Conservation (phyloP, 1,140 invertebrate species). For the Armadillidium nasatum region DNA sequence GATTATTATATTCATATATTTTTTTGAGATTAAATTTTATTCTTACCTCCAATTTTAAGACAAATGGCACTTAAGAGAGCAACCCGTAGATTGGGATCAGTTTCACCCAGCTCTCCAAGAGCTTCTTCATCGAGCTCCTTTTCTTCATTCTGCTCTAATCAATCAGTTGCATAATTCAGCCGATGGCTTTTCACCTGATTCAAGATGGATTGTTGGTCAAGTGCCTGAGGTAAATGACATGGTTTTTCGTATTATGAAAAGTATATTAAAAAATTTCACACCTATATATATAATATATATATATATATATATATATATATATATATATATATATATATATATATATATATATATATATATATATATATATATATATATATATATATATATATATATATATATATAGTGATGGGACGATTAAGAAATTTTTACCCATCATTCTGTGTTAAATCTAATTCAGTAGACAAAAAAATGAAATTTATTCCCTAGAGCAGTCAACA, state of each 20-base stretch:
- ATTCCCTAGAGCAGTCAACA: too few relatives aligned
- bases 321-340: slow-evolving; percentile 16
- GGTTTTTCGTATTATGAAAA: too few relatives aligned
- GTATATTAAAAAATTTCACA: too few relatives aligned
- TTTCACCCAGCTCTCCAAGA: slow-evolving; percentile 25
- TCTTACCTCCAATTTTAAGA: background rate
- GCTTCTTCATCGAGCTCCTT: slow-evolving; percentile 19
- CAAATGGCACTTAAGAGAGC: slow-evolving; percentile 26
- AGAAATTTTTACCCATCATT: too few relatives aligned
- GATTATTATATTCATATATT: too few relatives aligned
- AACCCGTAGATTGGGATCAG: slow-evolving; percentile 41
- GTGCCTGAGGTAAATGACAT: slow-evolving; percentile 17
- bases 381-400: too few relatives aligned
- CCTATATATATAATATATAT: too few relatives aligned
- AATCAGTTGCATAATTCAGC: slow-evolving; percentile 24
- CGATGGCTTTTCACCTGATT: slow-evolving; percentile 24
- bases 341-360: slow-evolving; percentile 5
- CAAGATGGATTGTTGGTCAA: slow-evolving; percentile 24
- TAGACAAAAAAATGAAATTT: too few relatives aligned
- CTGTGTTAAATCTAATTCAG: too few relatives aligned
- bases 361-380: background rate
- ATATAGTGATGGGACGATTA: too few relatives aligned
- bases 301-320: background rate
- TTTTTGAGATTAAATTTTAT: background rate
- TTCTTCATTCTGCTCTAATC: background rate